Evolutionary conservation across 2,797 vertebrate genomes (phyloP), one percentile per base, ranked within the genome.

Genomic region (Enteromius radiatus): DNA sequence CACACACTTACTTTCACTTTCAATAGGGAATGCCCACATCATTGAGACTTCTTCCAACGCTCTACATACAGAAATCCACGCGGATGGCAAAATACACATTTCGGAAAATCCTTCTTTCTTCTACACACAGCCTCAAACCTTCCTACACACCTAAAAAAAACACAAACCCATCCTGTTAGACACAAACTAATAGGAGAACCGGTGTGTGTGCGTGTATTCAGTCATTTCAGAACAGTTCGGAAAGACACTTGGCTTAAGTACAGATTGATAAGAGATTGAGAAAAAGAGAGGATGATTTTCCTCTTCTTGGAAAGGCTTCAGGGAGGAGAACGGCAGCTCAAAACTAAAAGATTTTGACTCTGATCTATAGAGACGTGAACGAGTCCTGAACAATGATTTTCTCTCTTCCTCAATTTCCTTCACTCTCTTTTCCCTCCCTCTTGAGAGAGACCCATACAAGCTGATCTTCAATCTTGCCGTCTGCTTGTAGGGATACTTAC

Each of bases 281-380:
- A 10, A 54, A 56, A 70, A 61, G 65, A 45, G 36, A 61, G 38
- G 23, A 26, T 45, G 68, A 71, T 17, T n/a, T 6, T 61, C 54
- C 19, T 61, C 68, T 70, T 45, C 36, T 3, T 59, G 26, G 45
- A 14, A 41, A 59, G 21, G 54, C 56, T 81, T 81, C 28, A 63
- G 43, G 21, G 54, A 26, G 9, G 52, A 73, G 69, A 81, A 10
- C 21, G 5, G 15, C 31, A 38, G 33, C 59, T 74, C 28, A 65
- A 65, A 81, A 81, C 31, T 65, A 59, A 80, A 80, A 80, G 68
- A 74, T 71, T 71, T 56, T 61, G 38, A 73, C 79, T 81, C 68
- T 79, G 65, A 79, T 56, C 47, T 79, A 43, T 41, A 63, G 47
- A 75, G 70, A 82, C n/a, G 19, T 67, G 59, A 67, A 54, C 12